Evolutionary conservation across 2,797 vertebrate species (phyloP), one percentile per base, ranked within the genome.

Genomic region (Sebastes diploproa): DNA sequence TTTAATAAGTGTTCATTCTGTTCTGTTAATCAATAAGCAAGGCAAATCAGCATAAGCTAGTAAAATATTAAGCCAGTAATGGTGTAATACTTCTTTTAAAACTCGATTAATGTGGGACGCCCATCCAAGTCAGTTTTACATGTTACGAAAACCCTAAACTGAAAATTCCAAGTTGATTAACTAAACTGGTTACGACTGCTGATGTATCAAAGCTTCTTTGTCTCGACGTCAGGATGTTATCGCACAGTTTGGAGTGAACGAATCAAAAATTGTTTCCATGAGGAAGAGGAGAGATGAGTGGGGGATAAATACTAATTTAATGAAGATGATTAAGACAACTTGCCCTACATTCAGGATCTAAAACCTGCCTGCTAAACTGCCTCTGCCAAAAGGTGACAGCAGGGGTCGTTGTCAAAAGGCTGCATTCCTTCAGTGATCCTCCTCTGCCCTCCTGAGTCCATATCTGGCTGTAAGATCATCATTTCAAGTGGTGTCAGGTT

Each of bases 401-500:
- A 62, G 76, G 72, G 86, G 83, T 83, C 42, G 60, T 74, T 67
- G 68, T 85, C 75, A 85, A 77, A 86, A 81, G 63, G 59, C 52
- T 67, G 74, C 83, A 87, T 88, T 86, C 89, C 76, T 74, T 62
- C 66, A 76, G 82, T 64, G 74, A 83, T 80, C 84, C 81, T 82
- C 65, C 68, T 66, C 70, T 78, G 78, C 52, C 71, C 52, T 67
- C 59, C 34, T 52, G 65, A 72, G 72, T 72, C 75, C 63, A 85
- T 84, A 85, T 86, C 83, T 62, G 77, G 79, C 69, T 62, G 59
- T 32, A 74, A 79, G 75, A 81, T 71, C 76, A 62, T 22, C 10
- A 72, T 87, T 74, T 81, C 50, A 58, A 69, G 46, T 4, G 29
- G 72, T 72, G 75, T 81, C 52, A 13, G 27, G 63, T 81, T 83